Evolutionary conservation across 2,888 invertebrate genomes (phyloP).

Genomic region (Phengaris arion): DNA sequence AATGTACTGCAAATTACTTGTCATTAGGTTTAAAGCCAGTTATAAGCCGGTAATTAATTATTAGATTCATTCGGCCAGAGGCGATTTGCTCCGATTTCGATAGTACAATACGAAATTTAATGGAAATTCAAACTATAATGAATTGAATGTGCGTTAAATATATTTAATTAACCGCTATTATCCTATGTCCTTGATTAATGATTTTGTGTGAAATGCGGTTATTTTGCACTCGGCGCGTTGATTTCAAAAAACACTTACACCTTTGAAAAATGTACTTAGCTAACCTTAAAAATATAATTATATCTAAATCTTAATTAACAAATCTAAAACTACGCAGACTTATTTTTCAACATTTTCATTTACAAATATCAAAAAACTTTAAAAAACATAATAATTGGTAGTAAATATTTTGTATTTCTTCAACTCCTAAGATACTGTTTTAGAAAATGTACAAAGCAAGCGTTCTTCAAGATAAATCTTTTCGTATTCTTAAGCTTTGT

Average conservation of each 20-base stretch:
- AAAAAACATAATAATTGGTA: not conserved
- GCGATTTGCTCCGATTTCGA: conserved; percentile 35
- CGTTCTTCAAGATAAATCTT: conserved; percentile 28
- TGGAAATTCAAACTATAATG: conserved; percentile 11
- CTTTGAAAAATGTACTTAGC: too few relatives aligned
- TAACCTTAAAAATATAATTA: too few relatives aligned
- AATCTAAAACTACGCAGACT: too few relatives aligned
- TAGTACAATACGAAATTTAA: conserved; percentile 20
- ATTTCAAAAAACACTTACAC: not conserved
- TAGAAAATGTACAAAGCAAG: conserved; percentile 24
- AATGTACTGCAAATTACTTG: conserved; percentile 73
- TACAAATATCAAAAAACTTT: too few relatives aligned
- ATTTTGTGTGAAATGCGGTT: conserved; percentile 19
- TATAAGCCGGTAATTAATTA: conserved; percentile 60
- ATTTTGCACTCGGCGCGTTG: not conserved
- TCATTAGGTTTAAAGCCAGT: conserved; percentile 59
- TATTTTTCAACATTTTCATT: too few relatives aligned
- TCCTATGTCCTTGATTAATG: conserved; percentile 14
- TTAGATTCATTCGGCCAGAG: conserved; percentile 39
- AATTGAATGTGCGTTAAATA: conserved; percentile 26
- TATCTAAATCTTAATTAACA: too few relatives aligned
- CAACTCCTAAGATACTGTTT: conserved; percentile 9
- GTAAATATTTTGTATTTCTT: not conserved
- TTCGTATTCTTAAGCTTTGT: conserved; percentile 29
- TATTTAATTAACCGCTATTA: conserved; percentile 9